Evolutionary conservation across 2,797 vertebrate species (phyloP), one percentile per base, ranked within the genome.

Genomic region (Chiroxiphia lanceolata): DNA sequence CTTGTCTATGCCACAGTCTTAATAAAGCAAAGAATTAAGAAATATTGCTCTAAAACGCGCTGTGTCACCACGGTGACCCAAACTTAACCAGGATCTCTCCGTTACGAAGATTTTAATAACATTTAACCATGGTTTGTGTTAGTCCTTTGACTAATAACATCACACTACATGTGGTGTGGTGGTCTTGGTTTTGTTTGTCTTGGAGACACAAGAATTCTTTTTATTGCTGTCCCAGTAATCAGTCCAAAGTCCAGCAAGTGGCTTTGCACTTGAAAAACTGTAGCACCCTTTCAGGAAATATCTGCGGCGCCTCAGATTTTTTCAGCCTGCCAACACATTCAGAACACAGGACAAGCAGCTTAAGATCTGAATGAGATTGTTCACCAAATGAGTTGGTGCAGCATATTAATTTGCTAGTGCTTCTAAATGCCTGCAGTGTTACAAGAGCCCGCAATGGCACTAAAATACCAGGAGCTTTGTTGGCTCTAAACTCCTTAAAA

Each of bases 361-460:
- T 76, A 87, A 60, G 82, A 93, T 88, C 91, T 89, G 95, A 95
- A 93, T 88, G 92, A 97, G 92, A 83, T 94, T 50, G 84, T 89
- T 60, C 93, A 95, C 87, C 90, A 92, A 92, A 95, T 36, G 75
- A 94, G 87, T 81, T 91, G 93, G 97, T 82, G 10, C 72, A 63
- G 95, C 92, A 64, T 93, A 34, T 84, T 83, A 74, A 95, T 93
- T 94, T 79, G 75, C 94, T 78, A 11, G 50, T 71, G 86, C 94
- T 91, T 10, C 34, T 89, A 95, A 97, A 94, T 96, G 93, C 94
- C 83, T 89, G 54, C 91, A 97, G 93, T 97, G 95, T 97, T 96
- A 79, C 63, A 86, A 88, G 93, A 94, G 93, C 75, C 83, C 82
- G 91, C 83, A 90, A n/a, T 94, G 83, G 59, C 90, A 76, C 93